Base-by-base conservation (phyloP, 2,797 vertebrate species). In the Eremophila alpestris region DNA sequence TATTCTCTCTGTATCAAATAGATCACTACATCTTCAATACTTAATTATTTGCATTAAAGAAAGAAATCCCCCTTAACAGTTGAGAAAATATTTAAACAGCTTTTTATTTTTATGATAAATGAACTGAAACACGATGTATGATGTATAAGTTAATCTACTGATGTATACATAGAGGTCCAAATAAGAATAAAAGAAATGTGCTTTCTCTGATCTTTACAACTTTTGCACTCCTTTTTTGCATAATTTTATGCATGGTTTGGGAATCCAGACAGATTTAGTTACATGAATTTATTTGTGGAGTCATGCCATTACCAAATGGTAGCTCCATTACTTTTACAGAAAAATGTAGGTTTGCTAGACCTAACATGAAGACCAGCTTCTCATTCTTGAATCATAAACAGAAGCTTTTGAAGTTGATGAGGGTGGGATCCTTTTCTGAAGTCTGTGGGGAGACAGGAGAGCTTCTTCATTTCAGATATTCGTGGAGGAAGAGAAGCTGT, bases 21-120 rank as follows among this genome's bases (percentile, higher is more conserved):
- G 52, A 90, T 90, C 70, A 43, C 76, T 94, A 51, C 34, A 88
- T 60, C 80, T 91, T 96, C 65, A 79, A 40, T 83, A 76, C 79
- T 84, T 91, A 78, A 96, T 91, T 93, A 90, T 95, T 83, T 84
- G 74, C 22, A 59, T 73, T 83, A 79, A 90, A 93, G 75, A 95
- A 94, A 95, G 63, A 92, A 93, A 91, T 78, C 2, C 5, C 19
- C 18, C 60, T 56, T 92, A 80, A 91, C 5, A 55, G 48, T 74
- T 84, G 59, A 59, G 48, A 94, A 96, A 91, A 92, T 75, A 85
- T 89, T 96, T 92, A 60, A 93, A 91, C 11, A 56, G 54, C 0
- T 51, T 2, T 46, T 56, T 41, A 10, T 38, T 54, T 76, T 45
- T 19, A 55, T 65, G 68, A 7, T 51, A 30, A 68, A 77, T 65